A percentile compares a stretch with the other conserved stretches of the same genome.
Conservation (phyloP, 2,797 vertebrate species). For the Girardinus metallicus region DNA sequence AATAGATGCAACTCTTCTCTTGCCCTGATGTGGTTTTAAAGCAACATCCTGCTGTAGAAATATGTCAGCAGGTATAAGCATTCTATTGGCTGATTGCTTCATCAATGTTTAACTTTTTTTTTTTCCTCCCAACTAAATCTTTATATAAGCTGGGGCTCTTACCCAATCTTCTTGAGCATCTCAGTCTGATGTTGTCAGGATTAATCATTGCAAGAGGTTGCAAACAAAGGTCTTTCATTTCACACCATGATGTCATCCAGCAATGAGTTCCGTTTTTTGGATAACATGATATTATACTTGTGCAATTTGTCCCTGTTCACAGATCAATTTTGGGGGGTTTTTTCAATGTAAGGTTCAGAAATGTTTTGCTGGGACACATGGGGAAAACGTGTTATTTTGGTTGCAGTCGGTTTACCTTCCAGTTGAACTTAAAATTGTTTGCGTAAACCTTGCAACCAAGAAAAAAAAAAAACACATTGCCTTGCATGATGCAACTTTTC, state of each 20-base stretch:
- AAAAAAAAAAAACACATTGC: background rate
- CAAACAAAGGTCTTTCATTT: slow-evolving; percentile 13
- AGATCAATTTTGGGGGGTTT: background rate
- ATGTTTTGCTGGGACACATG: background rate
- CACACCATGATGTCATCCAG: slow-evolving; percentile 13
- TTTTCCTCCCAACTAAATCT: background rate
- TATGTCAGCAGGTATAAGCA: slow-evolving; percentile 76
- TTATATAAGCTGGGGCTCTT: background rate
- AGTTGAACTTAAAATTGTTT: background rate
- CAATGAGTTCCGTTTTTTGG: background rate
- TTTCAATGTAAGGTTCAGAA: background rate
- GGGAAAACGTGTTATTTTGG: background rate
- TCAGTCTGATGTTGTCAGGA: slow-evolving; percentile 10
- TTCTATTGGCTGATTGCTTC: slow-evolving; percentile 85
- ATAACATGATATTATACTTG: background rate
- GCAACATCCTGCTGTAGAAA: slow-evolving; percentile 78
- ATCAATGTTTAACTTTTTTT: slow-evolving; percentile 80
- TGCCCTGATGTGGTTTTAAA: slow-evolving; percentile 56
- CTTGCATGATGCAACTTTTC: background rate
- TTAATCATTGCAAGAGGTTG: slow-evolving; percentile 12
- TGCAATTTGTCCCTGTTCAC: background rate
- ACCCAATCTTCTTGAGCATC: slow-evolving; percentile 4
- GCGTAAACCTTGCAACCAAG: background rate
- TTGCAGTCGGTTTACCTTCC: background rate
- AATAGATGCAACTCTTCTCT: slow-evolving; percentile 5